phyloP scores from a whole-genome alignment of 35 echinoderm and acorn worm genomes.

The Ptychodera flava region DNA sequence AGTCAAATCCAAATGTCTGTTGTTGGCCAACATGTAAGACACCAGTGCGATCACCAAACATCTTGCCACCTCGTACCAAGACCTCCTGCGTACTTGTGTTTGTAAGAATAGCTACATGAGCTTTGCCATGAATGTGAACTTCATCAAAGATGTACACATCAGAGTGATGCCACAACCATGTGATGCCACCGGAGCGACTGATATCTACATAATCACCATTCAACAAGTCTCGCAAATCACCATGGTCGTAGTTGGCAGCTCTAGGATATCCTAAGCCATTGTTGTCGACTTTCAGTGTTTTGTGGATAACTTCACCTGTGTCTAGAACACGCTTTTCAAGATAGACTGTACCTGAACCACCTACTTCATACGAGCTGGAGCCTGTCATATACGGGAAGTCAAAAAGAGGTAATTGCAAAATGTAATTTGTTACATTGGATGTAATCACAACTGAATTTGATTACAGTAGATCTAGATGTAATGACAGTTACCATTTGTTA shows the following conservation, averaged over 20 bases:
- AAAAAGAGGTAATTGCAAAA: no score
- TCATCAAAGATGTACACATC: conserved; percentile 78
- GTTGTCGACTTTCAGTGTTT: conserved; percentile 70
- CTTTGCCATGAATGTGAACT: conserved; percentile 69
- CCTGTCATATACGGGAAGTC: no score
- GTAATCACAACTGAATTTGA: no score
- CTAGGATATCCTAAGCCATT: conserved; percentile 49
- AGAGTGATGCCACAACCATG: conserved; percentile 66
- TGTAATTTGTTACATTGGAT: no score
- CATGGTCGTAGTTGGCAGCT: conserved; percentile 11
- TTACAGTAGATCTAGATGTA: no score
- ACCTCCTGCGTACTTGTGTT: conserved; percentile 40
- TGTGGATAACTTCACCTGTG: conserved; percentile 33
- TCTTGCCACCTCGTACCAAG: conserved; percentile 29
- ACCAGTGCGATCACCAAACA: conserved; percentile 70
- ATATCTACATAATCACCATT: conserved; percentile 74
- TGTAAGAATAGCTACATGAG: conserved; percentile 71
- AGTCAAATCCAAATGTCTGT: conserved; percentile 61
- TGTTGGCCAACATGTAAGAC: conserved; percentile 73
- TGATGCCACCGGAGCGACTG: conserved; percentile 60
- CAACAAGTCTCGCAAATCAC: conserved; percentile 37
- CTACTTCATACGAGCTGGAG: conserved; percentile 40
- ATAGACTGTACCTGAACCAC: conserved; percentile 79
- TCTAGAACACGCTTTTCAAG: conserved; percentile 41
- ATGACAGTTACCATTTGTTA: no score